phyloP scores from a whole-genome alignment of 2,888 invertebrate genomes.

The Eurytoma californica region DNA sequence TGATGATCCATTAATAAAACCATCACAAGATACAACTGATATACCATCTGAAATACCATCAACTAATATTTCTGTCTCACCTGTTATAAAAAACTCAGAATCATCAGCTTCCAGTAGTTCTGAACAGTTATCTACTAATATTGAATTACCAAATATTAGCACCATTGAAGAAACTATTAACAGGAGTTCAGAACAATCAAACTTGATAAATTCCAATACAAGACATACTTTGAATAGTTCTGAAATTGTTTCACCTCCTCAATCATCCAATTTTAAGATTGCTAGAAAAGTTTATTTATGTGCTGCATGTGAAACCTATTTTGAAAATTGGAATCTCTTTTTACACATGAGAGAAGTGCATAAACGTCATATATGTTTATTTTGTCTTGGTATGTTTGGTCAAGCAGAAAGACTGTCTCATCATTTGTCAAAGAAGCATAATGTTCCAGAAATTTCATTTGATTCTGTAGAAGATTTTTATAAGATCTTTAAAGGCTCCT shows the following conservation, averaged over 20 bases:
- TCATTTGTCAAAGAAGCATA: slow-evolving; percentile 87
- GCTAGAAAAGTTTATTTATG: slow-evolving; percentile 89
- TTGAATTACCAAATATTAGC: slow-evolving; percentile 2
- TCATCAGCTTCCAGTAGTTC: slow-evolving; percentile 4
- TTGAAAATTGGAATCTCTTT: slow-evolving; percentile 91
- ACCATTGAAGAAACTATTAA: neutral
- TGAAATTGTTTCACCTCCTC: neutral
- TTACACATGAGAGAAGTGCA: slow-evolving; percentile 90
- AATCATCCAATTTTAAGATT: slow-evolving; percentile 78
- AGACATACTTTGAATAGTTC: neutral
- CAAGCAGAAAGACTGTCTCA: slow-evolving; percentile 86
- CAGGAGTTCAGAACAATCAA: neutral
- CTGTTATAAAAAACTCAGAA: neutral
- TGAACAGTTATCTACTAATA: slow-evolving; percentile 19
- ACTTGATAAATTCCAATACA: neutral
- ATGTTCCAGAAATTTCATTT: slow-evolving; percentile 83
- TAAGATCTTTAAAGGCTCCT: slow-evolving; percentile 80
- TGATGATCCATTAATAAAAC: slow-evolving; percentile 75
- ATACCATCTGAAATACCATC: neutral
- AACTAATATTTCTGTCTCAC: slow-evolving; percentile 61
- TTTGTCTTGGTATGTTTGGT: slow-evolving; percentile 89
- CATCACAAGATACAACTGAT: neutral
- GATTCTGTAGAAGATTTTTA: slow-evolving; percentile 82
- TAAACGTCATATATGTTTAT: slow-evolving; percentile 87
- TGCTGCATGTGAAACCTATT: slow-evolving; percentile 88